Conservation (phyloP, 2,888 invertebrate genomes). For the Ormyrus nitidulus region DNA sequence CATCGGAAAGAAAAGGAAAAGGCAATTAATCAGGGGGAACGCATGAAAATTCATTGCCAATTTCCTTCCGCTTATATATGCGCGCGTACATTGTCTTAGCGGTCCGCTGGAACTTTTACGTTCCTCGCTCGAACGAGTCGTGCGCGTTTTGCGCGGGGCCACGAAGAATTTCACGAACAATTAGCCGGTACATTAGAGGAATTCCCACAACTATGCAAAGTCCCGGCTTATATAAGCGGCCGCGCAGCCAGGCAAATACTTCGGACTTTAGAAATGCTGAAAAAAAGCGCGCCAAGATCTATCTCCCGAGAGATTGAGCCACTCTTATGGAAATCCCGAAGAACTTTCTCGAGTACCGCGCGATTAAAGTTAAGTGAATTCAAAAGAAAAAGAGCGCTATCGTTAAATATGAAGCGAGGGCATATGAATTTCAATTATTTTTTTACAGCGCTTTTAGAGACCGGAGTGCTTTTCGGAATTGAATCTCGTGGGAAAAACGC, state of each 20-base stretch:
- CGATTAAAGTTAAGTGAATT: background rate
- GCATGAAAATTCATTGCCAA: too few species aligned
- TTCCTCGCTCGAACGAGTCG: conserved; percentile 15
- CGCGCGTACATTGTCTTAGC: too few species aligned
- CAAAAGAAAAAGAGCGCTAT: conserved; percentile 14
- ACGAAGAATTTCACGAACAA: conserved; percentile 11
- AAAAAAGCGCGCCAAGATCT: background rate
- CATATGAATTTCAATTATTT: too few species aligned
- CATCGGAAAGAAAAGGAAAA: too few species aligned
- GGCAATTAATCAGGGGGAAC: too few species aligned
- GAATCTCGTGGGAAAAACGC: too few species aligned
- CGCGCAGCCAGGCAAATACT: conserved; percentile 18
- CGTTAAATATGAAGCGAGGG: background rate
- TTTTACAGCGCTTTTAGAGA: too few species aligned
- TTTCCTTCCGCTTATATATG: too few species aligned
- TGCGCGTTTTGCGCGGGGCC: background rate
- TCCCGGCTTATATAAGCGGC: background rate
- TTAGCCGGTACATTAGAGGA: conserved; percentile 7
- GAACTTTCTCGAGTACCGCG: background rate
- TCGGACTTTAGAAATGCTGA: background rate
- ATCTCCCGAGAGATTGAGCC: background rate
- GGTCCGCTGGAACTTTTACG: background rate
- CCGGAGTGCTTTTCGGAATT: too few species aligned
- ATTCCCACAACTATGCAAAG: conserved; percentile 19
- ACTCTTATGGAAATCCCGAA: conserved; percentile 2